Conservation (phyloP, 2,113 vertebrate species). For the Phalacrocorax aristotelis region DNA sequence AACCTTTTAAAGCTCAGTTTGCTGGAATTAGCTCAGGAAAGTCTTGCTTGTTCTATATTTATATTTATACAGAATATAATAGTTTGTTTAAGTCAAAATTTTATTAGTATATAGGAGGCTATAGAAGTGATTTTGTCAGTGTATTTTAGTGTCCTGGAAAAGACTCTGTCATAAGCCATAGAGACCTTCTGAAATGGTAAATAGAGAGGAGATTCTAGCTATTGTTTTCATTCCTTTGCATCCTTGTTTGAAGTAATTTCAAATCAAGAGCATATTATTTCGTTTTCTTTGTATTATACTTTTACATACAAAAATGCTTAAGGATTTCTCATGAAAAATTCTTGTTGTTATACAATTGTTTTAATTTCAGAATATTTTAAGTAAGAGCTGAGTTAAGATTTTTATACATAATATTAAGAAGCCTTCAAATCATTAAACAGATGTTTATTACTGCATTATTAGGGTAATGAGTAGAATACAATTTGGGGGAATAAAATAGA, state of each 20-base stretch:
- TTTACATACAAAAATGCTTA: slow-evolving; percentile 4
- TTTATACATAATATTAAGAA: slow-evolving; percentile 35
- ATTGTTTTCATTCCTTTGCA: slow-evolving; percentile 90
- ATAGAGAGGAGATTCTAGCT: slow-evolving; percentile 84
- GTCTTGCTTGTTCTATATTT: not conserved
- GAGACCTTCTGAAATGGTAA: slow-evolving; percentile 84
- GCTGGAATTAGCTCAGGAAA: not conserved
- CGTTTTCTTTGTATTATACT: slow-evolving; percentile 47
- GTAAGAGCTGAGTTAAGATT: not conserved
- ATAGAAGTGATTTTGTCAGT: not conserved
- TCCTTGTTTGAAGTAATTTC: slow-evolving; percentile 81
- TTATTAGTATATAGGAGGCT: slow-evolving; percentile 66
- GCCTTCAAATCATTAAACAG: slow-evolving; percentile 53
- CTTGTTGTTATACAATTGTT: no score
- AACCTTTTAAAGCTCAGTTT: not conserved
- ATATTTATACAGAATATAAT: not conserved
- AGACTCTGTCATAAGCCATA: slow-evolving; percentile 39
- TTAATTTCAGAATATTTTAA: no score
- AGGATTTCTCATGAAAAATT: no score
- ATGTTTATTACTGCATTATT: slow-evolving; percentile 61
- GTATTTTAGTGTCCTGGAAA: slow-evolving; percentile 41
- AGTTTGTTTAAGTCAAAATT: slow-evolving; percentile 66
- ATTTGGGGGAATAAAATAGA: slow-evolving; percentile 46
- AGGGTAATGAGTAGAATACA: slow-evolving; percentile 50
- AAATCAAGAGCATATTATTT: slow-evolving; percentile 68